A percentile compares a stretch with the other conserved stretches of the same genome.
Conservation (phyloP, 2,113 vertebrate species). For the Pionites leucogaster region DNA sequence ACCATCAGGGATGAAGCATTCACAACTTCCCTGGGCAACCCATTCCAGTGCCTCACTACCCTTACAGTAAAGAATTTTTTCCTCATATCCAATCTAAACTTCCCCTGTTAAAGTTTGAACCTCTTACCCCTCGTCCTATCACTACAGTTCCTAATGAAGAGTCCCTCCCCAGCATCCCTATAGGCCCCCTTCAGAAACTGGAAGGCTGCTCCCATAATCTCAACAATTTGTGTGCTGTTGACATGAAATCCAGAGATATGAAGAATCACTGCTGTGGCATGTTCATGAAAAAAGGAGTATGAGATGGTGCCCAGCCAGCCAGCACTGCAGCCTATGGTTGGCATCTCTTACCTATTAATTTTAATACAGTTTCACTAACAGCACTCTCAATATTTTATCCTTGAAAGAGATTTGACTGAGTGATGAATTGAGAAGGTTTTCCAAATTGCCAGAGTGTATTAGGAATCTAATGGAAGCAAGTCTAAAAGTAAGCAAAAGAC, state of each 20-base stretch:
- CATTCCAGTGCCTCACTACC: no score
- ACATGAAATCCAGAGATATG: neutral
- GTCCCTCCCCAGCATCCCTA: no score
- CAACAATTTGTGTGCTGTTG: neutral
- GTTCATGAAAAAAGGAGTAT: neutral
- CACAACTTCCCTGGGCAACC: no score
- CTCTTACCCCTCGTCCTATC: no score
- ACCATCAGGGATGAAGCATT: no score
- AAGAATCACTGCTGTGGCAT: neutral
- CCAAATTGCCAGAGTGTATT: neutral
- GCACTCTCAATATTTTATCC: neutral
- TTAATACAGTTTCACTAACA: neutral
- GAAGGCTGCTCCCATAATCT: neutral
- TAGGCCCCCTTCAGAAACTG: no score
- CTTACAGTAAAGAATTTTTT: no score
- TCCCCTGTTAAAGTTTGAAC: no score
- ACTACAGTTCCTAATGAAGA: no score
- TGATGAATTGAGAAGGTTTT: neutral
- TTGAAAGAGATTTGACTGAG: neutral
- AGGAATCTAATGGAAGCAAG: neutral
- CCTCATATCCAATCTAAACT: no score
- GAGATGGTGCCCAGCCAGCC: neutral
- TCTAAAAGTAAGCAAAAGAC: neutral
- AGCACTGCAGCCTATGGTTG: neutral
- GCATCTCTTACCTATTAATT: neutral